Evolutionary conservation across 2,113 vertebrate species (phyloP), one percentile per base, ranked within the genome.

Genomic region (Desmodus rotundus): DNA sequence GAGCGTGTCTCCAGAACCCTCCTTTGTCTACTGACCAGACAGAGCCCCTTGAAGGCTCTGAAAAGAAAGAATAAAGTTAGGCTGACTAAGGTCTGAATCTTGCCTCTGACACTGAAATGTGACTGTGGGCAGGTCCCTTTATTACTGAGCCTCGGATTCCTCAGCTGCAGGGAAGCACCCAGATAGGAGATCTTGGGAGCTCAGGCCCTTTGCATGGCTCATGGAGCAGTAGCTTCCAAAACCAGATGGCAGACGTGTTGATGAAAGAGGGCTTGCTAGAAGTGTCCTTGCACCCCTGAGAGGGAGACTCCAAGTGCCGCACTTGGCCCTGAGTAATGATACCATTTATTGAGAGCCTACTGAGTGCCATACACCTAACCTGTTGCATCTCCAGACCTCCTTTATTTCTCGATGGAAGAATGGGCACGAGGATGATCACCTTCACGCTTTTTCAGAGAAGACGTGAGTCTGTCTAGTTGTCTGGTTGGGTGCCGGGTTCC

Each of bases 11-110:
- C 33, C 38, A 14, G 26, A 61, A 13, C 28, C 24, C 38, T 87
- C 38, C 50, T 97, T 96, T 92, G 82, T 94, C 90, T 84, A 61
- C n/a, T 45, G 3, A 7, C 50, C 16, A 20, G 12, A 61, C 82
- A 14, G 70, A 93, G 45, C 45, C 72, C 38, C 70, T 68, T 0
- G 1, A 73, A 87, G 76, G 3, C 56, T 63, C 78, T 89, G 83
- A 58, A 50, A 47, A 73, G 31, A 91, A 20, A 41, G 50, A 43
- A 61, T 33, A 36, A 33, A n/a, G 24, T 26, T 5, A 33, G 4
- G 22, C 77, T 38, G 1, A 9, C 14, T 3, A 8, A 47, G 58
- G 63, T 45, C 54, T 61, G 36, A 45, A n/a, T 41, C 74, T 68
- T 80, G 41, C 50, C 26, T 88, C 26, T 1, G 7, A 45, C 63